phyloP scores from a whole-genome alignment of 1,140 invertebrate species.

The Marisa cornuarietis region DNA sequence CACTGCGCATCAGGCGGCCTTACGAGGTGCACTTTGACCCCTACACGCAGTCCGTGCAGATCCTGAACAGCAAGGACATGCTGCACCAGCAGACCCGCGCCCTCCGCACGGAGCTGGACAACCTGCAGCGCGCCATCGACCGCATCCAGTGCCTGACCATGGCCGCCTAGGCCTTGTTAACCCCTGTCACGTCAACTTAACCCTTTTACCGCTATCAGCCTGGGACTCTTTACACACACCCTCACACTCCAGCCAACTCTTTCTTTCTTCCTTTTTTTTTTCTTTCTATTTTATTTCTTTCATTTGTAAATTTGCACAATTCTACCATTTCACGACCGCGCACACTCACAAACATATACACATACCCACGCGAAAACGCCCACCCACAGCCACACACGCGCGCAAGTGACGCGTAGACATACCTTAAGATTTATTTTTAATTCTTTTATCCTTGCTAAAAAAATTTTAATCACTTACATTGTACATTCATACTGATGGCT shows the following conservation, averaged over 20 bases:
- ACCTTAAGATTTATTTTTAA: no score
- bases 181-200: background rate
- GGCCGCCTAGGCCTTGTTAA: constrained; percentile 2
- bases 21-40: constrained; percentile 95
- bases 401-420: no score
- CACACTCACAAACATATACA: constrained; percentile 1
- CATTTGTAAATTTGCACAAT: no score
- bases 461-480: no score
- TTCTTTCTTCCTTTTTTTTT: background rate
- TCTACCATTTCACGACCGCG: background rate
- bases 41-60: constrained; percentile 91
- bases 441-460: no score
- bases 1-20: constrained; percentile 85
- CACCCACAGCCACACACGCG: background rate
- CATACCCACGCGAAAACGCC: constrained; percentile 4
- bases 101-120: constrained; percentile 38
- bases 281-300: background rate
- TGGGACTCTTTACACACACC: background rate
- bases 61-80: constrained; percentile 82
- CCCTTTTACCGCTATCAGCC: background rate
- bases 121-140: constrained; percentile 38
- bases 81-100: constrained; percentile 27
- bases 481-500: no score
- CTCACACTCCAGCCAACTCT: background rate
- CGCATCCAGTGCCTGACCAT: constrained; percentile 30